Percentiles rank a stretch among this genome's conserved stretches.
These are phyloP conservation scores for Haplotaxodon microlepis DNA, from an alignment of 2,113 vertebrate genomes.

Conservation along the genomic window DNA sequence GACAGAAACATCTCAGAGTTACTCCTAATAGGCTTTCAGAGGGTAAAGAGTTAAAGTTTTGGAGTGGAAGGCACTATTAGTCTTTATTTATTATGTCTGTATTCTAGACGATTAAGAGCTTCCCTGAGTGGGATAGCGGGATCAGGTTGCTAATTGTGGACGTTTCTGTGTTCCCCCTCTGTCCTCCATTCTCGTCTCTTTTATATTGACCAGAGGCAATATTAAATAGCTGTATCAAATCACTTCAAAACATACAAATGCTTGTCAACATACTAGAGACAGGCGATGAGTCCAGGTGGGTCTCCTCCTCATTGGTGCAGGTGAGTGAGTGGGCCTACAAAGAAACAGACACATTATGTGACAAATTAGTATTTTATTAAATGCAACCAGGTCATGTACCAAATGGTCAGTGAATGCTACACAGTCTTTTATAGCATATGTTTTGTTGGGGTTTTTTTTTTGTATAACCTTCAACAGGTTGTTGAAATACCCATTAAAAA, in stretches of 20 bases:
- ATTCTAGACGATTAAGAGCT: background rate
- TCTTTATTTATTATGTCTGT: background rate
- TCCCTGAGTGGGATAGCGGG: conserved; percentile 1
- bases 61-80: background rate
- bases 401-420: background rate
- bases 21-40: background rate
- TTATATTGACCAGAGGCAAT: background rate
- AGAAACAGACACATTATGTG: background rate
- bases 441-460: fast-evolving
- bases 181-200: background rate
- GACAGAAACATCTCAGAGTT: background rate
- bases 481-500: background rate
- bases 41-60: background rate
- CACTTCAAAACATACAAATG: background rate
- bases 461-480: background rate
- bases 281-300: conserved; percentile 86
- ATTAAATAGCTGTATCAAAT: background rate
- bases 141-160: background rate
- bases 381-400: background rate
- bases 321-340: conserved; percentile 84
- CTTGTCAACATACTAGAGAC: conserved; percentile 79
- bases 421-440: background rate
- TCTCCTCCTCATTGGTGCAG: conserved; percentile 85
- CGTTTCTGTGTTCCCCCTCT: background rate
- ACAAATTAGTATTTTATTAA: background rate